Conservation (phyloP, 2,113 vertebrate species). For the Clarias magur region DNA sequence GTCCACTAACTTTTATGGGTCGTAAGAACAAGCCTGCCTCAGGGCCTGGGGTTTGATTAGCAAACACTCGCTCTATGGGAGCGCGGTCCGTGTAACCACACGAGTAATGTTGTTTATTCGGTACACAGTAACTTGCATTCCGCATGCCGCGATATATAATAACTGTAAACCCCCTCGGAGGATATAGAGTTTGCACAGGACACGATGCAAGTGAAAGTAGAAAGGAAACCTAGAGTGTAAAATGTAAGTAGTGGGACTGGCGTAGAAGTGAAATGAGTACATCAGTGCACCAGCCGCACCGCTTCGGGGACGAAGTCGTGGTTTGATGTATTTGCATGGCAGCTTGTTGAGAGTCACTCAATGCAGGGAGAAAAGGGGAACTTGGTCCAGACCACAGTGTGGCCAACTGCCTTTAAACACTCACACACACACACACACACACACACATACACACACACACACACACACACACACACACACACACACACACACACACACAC, state of each 20-base stretch:
- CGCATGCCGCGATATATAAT: not conserved
- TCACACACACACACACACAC: not conserved
- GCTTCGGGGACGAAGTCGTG: constrained; percentile 39
- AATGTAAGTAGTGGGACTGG: not conserved
- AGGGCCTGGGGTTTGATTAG: constrained; percentile 48
- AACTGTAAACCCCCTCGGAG: not conserved
- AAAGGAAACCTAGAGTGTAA: not conserved
- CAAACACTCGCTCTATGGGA: constrained; percentile 46
- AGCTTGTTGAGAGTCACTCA: constrained; percentile 32
- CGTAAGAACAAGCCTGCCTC: constrained; percentile 47
- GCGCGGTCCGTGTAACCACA: constrained; percentile 37
- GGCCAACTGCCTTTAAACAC: constrained; percentile 16
- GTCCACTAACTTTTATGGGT: constrained; percentile 56
- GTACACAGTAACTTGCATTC: constrained; percentile 28
- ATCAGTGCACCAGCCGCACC: not conserved
- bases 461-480: constrained; percentile 6
- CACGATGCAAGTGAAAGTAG: not conserved
- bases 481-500: constrained; percentile 1
- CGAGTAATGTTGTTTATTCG: constrained; percentile 31
- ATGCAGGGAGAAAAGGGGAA: constrained; percentile 41
- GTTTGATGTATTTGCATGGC: constrained; percentile 47
- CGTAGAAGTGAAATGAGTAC: constrained; percentile 7
- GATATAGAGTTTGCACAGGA: not conserved
- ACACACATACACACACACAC: constrained; percentile 2
- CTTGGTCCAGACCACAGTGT: constrained; percentile 23